phyloP scores from a whole-genome alignment of 2,888 invertebrate genomes.

The Lobophora halterata region DNA sequence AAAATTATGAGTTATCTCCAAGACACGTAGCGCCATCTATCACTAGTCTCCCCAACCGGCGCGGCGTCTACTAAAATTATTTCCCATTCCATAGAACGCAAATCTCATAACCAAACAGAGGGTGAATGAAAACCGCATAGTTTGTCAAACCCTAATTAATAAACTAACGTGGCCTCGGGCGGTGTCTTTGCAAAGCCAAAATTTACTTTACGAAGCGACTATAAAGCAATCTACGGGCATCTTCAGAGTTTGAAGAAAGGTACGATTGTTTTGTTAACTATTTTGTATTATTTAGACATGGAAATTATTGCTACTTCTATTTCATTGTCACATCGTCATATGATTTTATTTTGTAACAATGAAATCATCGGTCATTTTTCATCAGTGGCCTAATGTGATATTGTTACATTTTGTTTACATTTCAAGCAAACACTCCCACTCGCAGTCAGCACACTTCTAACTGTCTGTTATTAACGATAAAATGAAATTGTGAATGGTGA shows the following conservation, averaged over 20 bases:
- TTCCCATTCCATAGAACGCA: constrained; percentile 18
- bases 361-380: no score
- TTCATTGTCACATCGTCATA: no score
- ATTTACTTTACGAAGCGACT: constrained; percentile 3
- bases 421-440: no score
- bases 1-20: not conserved
- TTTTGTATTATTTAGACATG: no score
- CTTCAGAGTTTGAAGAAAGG: constrained; percentile 4
- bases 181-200: constrained; percentile 16
- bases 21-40: constrained; percentile 17
- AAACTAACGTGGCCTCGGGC: constrained; percentile 28
- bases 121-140: constrained; percentile 32
- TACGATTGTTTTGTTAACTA: no score
- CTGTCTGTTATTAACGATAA: no score
- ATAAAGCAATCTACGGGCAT: not conserved
- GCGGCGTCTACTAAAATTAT: constrained; percentile 16
- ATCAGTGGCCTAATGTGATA: no score
- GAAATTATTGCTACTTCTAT: no score
- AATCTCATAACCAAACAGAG: constrained; percentile 31
- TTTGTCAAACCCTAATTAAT: constrained; percentile 39
- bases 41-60: constrained; percentile 11
- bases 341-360: no score
- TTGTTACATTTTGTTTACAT: no score
- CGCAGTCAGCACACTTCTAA: no score
- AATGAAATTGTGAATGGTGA: no score